phyloP scores from a whole-genome alignment of 2,888 invertebrate species.

The Dynastes maya region DNA sequence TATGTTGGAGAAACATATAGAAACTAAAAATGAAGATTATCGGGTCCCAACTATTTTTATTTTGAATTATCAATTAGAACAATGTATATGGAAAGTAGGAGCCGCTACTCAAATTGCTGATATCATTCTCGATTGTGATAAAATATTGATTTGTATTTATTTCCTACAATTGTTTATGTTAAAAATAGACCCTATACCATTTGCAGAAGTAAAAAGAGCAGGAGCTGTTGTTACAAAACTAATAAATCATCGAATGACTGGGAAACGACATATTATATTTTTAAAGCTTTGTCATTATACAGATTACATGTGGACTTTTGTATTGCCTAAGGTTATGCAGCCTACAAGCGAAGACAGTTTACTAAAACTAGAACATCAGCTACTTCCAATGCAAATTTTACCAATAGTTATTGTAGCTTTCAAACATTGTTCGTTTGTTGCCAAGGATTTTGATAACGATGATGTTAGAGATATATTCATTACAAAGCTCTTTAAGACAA shows the following conservation, averaged over 20 bases:
- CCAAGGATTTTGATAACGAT: slow-evolving; percentile 63
- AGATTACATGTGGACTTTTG: slow-evolving; percentile 69
- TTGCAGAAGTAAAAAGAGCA: slow-evolving; percentile 59
- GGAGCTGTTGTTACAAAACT: slow-evolving; percentile 68
- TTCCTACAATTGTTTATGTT: slow-evolving; percentile 61
- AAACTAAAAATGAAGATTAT: slow-evolving; percentile 63
- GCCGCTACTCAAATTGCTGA: slow-evolving; percentile 71
- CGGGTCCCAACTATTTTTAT: slow-evolving; percentile 66
- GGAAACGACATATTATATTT: slow-evolving; percentile 64
- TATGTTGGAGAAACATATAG: slow-evolving; percentile 72
- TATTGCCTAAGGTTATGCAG: slow-evolving; percentile 65
- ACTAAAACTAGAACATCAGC: slow-evolving; percentile 74
- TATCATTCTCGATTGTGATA: slow-evolving; percentile 71
- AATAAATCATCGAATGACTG: slow-evolving; percentile 67
- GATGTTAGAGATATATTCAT: slow-evolving; percentile 76
- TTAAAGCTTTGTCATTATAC: slow-evolving; percentile 68
- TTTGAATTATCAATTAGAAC: slow-evolving; percentile 68
- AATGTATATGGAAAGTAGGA: slow-evolving; percentile 68
- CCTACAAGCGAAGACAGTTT: slow-evolving; percentile 61
- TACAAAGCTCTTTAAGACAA: slow-evolving; percentile 75
- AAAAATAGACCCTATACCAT: slow-evolving; percentile 44
- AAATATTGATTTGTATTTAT: slow-evolving; percentile 71
- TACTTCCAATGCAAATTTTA: slow-evolving; percentile 76
- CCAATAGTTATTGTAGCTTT: slow-evolving; percentile 75
- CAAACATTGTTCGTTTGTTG: slow-evolving; percentile 55